phyloP scores from a whole-genome alignment of 2,888 invertebrate species.

The Seira musarum region DNA sequence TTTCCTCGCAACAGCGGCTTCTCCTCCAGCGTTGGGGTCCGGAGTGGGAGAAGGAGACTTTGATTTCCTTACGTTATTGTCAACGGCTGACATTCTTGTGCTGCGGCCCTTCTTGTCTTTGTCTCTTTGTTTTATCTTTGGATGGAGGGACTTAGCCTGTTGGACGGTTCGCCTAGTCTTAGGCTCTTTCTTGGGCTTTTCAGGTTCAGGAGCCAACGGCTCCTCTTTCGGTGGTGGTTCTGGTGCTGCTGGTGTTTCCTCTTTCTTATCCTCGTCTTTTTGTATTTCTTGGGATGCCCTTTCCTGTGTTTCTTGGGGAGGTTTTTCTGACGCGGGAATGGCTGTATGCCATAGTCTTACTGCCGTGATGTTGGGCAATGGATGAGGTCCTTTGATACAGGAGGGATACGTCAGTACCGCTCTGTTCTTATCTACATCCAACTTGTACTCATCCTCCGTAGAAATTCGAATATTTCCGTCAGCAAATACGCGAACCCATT shows the following conservation, averaged over 20 bases:
- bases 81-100: constrained; percentile 1
- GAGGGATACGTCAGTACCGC: constrained; percentile 55
- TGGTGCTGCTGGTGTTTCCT: neutral
- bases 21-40: neutral
- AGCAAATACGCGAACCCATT: constrained; percentile 65
- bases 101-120: neutral
- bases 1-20: neutral
- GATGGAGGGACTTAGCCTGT: constrained; percentile 22
- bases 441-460: constrained; percentile 52
- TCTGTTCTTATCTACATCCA: constrained; percentile 60
- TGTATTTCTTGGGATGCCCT: neutral
- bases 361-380: constrained; percentile 57
- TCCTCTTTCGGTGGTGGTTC: neutral
- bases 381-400: constrained; percentile 27
- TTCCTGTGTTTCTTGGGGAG: constrained; percentile 10
- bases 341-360: constrained; percentile 60
- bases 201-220: constrained; percentile 4
- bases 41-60: constrained; percentile 17
- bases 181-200: neutral
- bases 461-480: constrained; percentile 59
- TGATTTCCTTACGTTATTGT: neutral
- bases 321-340: constrained; percentile 15
- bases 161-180: neutral
- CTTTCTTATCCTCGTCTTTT: neutral
- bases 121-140: constrained; percentile 39